Percentiles rank a stretch among this genome's conserved stretches.
phyloP scores from a whole-genome alignment of 2,888 invertebrate species.

The Brachycybe producta region DNA sequence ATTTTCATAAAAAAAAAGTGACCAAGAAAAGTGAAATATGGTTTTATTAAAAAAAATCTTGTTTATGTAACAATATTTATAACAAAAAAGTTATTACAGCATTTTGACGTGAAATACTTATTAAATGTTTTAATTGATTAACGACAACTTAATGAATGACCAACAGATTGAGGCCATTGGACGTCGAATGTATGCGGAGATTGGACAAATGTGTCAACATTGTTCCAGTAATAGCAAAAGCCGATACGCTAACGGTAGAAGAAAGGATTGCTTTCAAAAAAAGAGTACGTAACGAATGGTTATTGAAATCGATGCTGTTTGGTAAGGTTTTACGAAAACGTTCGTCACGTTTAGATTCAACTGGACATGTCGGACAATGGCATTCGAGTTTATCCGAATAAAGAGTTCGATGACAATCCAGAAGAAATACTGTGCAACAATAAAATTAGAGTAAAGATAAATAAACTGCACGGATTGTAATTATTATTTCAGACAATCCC shows the following conservation, averaged over 20 bases:
- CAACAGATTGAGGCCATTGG: slow-evolving; percentile 26
- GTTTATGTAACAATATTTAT: background rate
- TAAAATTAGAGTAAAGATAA: slow-evolving; percentile 27
- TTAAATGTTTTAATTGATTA: too few relatives aligned
- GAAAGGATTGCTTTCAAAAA: slow-evolving; percentile 27
- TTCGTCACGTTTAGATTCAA: slow-evolving; percentile 29
- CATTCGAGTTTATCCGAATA: slow-evolving; percentile 36
- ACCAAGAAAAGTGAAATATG: too few relatives aligned
- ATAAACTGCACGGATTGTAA: background rate
- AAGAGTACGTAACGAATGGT: slow-evolving; percentile 20
- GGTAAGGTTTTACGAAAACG: background rate
- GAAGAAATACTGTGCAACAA: slow-evolving; percentile 37
- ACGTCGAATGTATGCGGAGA: slow-evolving; percentile 27
- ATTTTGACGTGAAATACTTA: background rate
- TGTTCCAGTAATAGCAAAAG: slow-evolving; percentile 29
- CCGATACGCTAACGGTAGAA: slow-evolving; percentile 28
- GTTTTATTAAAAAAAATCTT: too few relatives aligned
- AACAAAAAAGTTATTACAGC: background rate
- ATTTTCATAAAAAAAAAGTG: too few relatives aligned
- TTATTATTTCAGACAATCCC: background rate
- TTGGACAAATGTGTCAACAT: slow-evolving; percentile 27
- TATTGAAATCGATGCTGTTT: background rate
- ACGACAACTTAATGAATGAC: too few relatives aligned
- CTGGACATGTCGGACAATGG: slow-evolving; percentile 34
- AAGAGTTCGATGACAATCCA: slow-evolving; percentile 36